Evolutionary conservation across 37 sponge, comb jelly and placozoan species (phyloP).

Genomic region (Ianthella basta): DNA sequence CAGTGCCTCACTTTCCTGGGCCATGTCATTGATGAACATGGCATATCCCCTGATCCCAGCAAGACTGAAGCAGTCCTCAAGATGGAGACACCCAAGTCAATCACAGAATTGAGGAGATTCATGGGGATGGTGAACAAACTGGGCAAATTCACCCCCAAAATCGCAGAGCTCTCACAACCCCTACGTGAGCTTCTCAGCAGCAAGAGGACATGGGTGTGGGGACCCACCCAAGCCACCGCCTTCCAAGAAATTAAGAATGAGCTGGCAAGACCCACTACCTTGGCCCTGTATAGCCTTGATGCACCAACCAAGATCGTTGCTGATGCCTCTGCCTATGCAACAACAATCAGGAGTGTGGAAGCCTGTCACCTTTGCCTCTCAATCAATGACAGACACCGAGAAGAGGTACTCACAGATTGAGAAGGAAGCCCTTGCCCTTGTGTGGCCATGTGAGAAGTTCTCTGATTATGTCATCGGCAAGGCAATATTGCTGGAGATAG

Average conservation of each 20-base stretch:
- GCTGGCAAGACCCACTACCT: neutral
- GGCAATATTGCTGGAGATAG: neutral
- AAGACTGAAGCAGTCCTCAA: too few species aligned
- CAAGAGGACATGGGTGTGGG: conserved; percentile 18
- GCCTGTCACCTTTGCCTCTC: neutral
- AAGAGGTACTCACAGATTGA: conserved; percentile 1
- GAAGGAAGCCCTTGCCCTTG: conserved; percentile 4
- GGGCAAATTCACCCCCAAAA: neutral
- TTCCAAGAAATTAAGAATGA: neutral
- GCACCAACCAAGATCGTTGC: neutral
- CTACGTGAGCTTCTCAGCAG: conserved; percentile 1
- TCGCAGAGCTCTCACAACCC: neutral
- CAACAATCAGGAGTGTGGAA: neutral
- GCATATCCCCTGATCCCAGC: too few species aligned
- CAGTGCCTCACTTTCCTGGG: conserved; percentile 30
- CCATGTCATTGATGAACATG: conserved; percentile 35
- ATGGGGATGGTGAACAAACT: conserved; percentile 21
- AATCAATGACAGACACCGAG: neutral
- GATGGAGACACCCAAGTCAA: neutral
- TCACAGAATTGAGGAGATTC: conserved; percentile 6
- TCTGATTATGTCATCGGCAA: neutral
- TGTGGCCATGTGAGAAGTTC: neutral
- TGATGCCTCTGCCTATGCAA: too few species aligned
- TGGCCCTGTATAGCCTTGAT: neutral
- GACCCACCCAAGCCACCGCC: neutral